phyloP scores from a whole-genome alignment of 2,113 vertebrate genomes.

The Melospiza georgiana region DNA sequence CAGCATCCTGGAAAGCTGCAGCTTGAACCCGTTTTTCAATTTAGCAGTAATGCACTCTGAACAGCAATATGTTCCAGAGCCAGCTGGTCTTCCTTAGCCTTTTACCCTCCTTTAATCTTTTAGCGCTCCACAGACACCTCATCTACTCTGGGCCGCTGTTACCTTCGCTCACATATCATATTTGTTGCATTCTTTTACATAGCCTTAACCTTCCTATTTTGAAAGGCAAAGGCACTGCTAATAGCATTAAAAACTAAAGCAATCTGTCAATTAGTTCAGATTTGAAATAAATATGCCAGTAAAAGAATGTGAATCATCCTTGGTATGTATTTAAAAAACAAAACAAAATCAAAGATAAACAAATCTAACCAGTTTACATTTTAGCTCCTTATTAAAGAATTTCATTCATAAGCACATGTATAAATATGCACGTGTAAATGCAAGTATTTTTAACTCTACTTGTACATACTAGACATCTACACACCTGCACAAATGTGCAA shows the following conservation, averaged over 20 bases:
- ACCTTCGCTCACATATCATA: not conserved
- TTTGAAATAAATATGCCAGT: not conserved
- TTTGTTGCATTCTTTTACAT: not conserved
- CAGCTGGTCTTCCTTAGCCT: constrained; percentile 22
- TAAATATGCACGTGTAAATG: not conserved
- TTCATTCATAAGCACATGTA: not conserved
- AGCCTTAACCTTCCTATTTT: not conserved
- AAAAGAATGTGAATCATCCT: not conserved
- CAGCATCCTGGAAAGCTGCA: not conserved
- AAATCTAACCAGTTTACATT: not conserved
- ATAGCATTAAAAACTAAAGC: not conserved
- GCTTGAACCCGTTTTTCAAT: constrained; percentile 24
- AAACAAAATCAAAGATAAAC: not conserved
- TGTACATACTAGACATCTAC: not conserved
- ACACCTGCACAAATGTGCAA: not conserved
- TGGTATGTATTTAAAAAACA: not conserved
- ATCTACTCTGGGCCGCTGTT: not conserved
- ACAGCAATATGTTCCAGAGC: not conserved
- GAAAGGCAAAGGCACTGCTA: not conserved
- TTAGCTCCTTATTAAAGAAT: not conserved
- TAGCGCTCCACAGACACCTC: not conserved
- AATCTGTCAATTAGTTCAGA: not conserved
- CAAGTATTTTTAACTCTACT: not conserved
- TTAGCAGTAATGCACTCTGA: not conserved
- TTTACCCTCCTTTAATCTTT: constrained; percentile 45